Percentiles rank a stretch among this genome's conserved stretches.
Conservation (phyloP, 2,113 vertebrate species). For the Clarias macrocephalus region DNA sequence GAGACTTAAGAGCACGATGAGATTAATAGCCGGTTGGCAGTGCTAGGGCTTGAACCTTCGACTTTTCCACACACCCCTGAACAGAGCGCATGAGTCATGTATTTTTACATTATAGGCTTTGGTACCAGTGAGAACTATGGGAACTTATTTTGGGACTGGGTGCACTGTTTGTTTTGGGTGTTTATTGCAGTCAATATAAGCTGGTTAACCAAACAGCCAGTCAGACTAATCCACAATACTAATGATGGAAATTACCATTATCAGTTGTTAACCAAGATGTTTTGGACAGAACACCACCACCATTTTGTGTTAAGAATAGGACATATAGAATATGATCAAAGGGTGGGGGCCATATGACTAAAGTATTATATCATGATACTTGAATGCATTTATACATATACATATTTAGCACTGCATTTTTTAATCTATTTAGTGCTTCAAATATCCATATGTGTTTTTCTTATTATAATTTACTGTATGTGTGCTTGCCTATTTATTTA, state of each 20-base stretch:
- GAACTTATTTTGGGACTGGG: neutral
- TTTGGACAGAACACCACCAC: neutral
- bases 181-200: neutral
- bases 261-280: neutral
- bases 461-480: neutral
- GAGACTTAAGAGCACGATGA: neutral
- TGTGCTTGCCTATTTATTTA: neutral
- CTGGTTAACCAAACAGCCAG: neutral
- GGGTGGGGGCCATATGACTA: neutral
- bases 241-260: neutral
- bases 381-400: neutral
- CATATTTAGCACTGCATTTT: neutral
- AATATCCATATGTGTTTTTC: neutral
- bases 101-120: neutral
- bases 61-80: neutral
- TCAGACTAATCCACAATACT: neutral
- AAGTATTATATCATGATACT: neutral
- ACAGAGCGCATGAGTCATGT: neutral
- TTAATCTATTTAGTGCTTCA: neutral
- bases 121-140: neutral
- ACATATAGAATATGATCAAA: neutral
- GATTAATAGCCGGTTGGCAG: too few relatives aligned
- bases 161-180: neutral
- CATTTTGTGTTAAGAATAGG: neutral
- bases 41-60: neutral